Evolutionary conservation across 2,888 invertebrate genomes (phyloP).

Genomic region (Xylophagus ater): DNA sequence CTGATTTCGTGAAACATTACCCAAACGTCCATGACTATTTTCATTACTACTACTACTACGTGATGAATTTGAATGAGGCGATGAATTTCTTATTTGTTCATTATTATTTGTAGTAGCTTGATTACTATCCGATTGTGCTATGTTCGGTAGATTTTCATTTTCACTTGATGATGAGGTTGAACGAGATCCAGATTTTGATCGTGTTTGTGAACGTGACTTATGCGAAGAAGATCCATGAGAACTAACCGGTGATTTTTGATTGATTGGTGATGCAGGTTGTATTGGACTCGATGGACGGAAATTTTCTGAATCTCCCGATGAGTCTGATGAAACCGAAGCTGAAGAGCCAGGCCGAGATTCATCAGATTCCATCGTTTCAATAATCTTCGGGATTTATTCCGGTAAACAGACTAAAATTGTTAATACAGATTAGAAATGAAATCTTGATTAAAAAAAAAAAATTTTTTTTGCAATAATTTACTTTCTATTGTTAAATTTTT

Average conservation of each 20-base stretch:
- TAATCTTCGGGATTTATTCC: background rate
- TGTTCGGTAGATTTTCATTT: slow-evolving; percentile 21
- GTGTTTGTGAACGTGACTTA: slow-evolving; percentile 26
- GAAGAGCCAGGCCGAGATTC: slow-evolving; percentile 34
- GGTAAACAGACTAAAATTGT: slow-evolving; percentile 9
- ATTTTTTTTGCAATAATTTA: background rate
- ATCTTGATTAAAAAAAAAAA: background rate
- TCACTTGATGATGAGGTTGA: slow-evolving; percentile 28
- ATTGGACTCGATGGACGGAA: slow-evolving; percentile 25
- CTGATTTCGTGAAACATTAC: slow-evolving; percentile 21
- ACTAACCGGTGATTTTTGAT: slow-evolving; percentile 30
- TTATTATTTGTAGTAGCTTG: slow-evolving; percentile 16
- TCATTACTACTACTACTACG: slow-evolving; percentile 28
- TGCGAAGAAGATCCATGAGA: slow-evolving; percentile 34
- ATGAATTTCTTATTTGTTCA: slow-evolving; percentile 18
- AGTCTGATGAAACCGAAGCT: slow-evolving; percentile 38
- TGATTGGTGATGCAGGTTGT: slow-evolving; percentile 25
- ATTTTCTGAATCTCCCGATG: slow-evolving; percentile 41
- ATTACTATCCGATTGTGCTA: slow-evolving; percentile 11
- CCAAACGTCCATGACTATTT: slow-evolving; percentile 22
- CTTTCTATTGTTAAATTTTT: background rate
- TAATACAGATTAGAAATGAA: slow-evolving; percentile 5
- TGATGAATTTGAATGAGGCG: slow-evolving; percentile 20
- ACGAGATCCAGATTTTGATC: slow-evolving; percentile 26
- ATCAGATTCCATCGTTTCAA: slow-evolving; percentile 23